phyloP scores from a whole-genome alignment of 2,888 invertebrate species.

The Alcis repandata region DNA sequence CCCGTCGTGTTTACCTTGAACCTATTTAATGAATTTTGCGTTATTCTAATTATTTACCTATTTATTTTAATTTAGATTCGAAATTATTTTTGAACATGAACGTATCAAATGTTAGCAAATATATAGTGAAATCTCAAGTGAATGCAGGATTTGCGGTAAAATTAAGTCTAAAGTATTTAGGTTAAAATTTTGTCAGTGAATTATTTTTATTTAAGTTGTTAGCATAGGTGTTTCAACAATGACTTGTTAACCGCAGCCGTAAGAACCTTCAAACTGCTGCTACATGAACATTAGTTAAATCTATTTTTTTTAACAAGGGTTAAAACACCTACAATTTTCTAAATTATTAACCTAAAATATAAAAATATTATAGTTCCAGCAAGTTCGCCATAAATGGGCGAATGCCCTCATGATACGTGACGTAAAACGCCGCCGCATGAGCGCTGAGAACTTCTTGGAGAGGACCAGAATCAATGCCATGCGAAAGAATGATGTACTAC shows the following conservation, averaged over 20 bases:
- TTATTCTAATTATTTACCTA: background rate
- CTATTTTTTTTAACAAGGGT: too few relatives aligned
- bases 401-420: slow-evolving; percentile 95
- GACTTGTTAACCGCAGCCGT: background rate
- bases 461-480: slow-evolving; percentile 94
- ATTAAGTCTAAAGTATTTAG: background rate
- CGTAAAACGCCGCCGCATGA: slow-evolving; percentile 92
- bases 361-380: slow-evolving; percentile 90
- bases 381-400: slow-evolving; percentile 92
- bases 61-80: background rate
- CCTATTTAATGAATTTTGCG: too few relatives aligned
- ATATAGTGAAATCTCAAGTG: slow-evolving; percentile 74
- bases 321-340: background rate
- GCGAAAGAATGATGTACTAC: slow-evolving; percentile 94
- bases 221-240: background rate
- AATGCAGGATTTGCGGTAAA: slow-evolving; percentile 72
- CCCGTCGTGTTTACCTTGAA: too few relatives aligned
- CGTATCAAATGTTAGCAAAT: slow-evolving; percentile 66
- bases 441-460: slow-evolving; percentile 91
- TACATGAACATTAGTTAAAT: background rate
- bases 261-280: background rate
- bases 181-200: background rate
- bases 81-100: too few relatives aligned
- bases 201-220: background rate
- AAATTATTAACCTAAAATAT: slow-evolving; percentile 5